Base-by-base conservation (phyloP, 2,888 invertebrate species). In the Branchellion lobata region DNA sequence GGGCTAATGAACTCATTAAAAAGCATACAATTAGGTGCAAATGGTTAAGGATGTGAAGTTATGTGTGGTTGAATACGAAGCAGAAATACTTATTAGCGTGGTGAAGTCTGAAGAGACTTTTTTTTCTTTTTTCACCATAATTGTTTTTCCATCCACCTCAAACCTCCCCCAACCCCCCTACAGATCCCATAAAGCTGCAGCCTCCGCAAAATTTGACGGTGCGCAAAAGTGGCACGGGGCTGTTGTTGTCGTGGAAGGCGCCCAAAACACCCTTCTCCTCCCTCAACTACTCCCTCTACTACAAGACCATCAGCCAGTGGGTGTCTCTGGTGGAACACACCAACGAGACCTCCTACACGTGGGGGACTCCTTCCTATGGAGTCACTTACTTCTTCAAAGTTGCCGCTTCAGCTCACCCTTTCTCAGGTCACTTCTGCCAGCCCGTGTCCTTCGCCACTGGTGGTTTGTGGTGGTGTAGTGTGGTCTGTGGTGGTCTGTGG, bases 201-300 rank as follows among this genome's bases (percentile, higher is more conserved):
- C 75, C 75, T 14, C 75, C 75, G 1, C 29, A 75, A 40, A 75
- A 75, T 31, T 5, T 75, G 18, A 75, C 47, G 29, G 53, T 75
- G 18, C 24, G 27, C 1, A 53, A 47, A 31, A 53, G 21, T 21
- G 51, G 51, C 21, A 33, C 47, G 24, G 75, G 29, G 14, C 40
- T 75, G 24, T 40, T 75, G 29, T 51, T 75, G 14, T 53, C 75
- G 31, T 75, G 75, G 75, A 14, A 47, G 0, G 24, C 53, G 47
- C 75, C 75, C 21, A 40, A 82, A 61, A 83, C 84, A 21, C 83
- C 83, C 27, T 84, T 86, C 18, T 83, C 84, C 2, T 84, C 86
- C 57, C 83, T 84, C 77, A 84, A 84, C 80, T 87, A 85, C 81
- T 82, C 83, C n/a, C 83, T 86, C 34, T 83, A 86, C 79, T 85